Base-by-base conservation (phyloP, 2,888 invertebrate species). In the Imbricaverruca yamaguchii region DNA sequence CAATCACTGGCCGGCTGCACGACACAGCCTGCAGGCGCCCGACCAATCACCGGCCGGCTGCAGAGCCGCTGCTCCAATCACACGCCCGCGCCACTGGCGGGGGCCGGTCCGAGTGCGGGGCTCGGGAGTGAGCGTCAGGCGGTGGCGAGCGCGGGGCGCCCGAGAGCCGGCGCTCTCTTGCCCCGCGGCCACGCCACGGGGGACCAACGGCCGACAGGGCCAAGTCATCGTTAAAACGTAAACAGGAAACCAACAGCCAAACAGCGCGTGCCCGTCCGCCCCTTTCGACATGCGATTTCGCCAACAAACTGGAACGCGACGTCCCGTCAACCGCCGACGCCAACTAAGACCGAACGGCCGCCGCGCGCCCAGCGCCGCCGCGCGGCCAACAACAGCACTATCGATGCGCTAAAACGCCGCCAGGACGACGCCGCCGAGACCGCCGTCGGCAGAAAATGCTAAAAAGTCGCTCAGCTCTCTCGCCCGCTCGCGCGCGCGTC, bases 381-480 rank as follows among this genome's bases (percentile, higher is more conserved):
- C 21, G 55, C 55, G 74, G 74, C 74, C 74, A 23, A 74, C 23
- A 74, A 74, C 74, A 74, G 74, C 53, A 74, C 74, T 74, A 74
- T 55, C 55, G 74, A 55, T 74, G 74, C 74, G 74, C 74, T 74
- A 74, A 74, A 74, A 74, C 55, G 55, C 74, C 74, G 74, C 74
- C 55, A 53, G 65, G 55, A 55, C 74, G 74, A 21, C 74, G 74
- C 74, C 55, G 55, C 55, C 74, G 74, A 74, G 74, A 74, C 55
- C 55, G 55, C 21, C 23, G 21, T 21, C 23, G 21, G 23, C 55
- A 74, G 55, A 74, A 74, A 74, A 74, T 74, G 74, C 74, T 74
- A 74, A 74, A 74, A 74, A 74, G 53, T 74, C 21, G 53, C 53
- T 23, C 9, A 10, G 74, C 21, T 23, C 10, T 0, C 9, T 23